These are phyloP conservation scores for Neodiprion virginianus DNA, from an alignment of 1,140 invertebrate genomes.

Conservation along the genomic window DNA sequence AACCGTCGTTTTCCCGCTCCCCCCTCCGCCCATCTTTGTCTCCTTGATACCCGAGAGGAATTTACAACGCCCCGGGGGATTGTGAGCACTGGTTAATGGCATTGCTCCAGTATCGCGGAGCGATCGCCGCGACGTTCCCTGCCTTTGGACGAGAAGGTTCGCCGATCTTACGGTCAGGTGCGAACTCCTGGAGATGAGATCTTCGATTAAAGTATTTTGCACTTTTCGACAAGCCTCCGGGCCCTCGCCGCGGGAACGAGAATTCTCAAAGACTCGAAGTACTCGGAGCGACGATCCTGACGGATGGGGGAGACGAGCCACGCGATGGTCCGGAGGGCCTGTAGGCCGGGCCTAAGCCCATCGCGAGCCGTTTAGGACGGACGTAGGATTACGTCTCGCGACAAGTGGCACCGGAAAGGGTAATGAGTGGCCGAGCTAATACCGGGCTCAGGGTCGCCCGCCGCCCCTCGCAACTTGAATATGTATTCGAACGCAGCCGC, in stretches of 20 bases:
- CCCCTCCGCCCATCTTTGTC: too few species aligned
- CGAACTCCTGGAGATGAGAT: too few species aligned
- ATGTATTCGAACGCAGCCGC: slow-evolving; percentile 15
- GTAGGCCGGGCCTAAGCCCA: slow-evolving; percentile 23
- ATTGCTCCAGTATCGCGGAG: not conserved
- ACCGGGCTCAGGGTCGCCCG: slow-evolving; percentile 33
- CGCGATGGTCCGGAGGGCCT: not conserved
- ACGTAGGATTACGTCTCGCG: slow-evolving; percentile 44
- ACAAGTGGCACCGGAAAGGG: slow-evolving; percentile 46
- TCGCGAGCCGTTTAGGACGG: slow-evolving; percentile 24
- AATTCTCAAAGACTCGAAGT: too few species aligned
- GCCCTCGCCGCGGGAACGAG: too few species aligned
- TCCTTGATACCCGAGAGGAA: not conserved
- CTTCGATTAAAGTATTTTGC: too few species aligned
- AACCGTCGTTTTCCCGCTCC: not conserved
- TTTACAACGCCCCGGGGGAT: not conserved
- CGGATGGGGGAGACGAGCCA: too few species aligned
- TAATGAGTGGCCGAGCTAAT: slow-evolving; percentile 48
- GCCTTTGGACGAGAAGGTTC: too few species aligned
- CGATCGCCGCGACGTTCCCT: too few species aligned
- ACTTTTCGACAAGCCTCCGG: too few species aligned
- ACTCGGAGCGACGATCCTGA: too few species aligned
- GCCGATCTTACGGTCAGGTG: too few species aligned
- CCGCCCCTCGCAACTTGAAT: slow-evolving; percentile 22
- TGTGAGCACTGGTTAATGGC: not conserved